Conservation (phyloP, 2,888 invertebrate species). For the Eristalinus sepulchralis region DNA sequence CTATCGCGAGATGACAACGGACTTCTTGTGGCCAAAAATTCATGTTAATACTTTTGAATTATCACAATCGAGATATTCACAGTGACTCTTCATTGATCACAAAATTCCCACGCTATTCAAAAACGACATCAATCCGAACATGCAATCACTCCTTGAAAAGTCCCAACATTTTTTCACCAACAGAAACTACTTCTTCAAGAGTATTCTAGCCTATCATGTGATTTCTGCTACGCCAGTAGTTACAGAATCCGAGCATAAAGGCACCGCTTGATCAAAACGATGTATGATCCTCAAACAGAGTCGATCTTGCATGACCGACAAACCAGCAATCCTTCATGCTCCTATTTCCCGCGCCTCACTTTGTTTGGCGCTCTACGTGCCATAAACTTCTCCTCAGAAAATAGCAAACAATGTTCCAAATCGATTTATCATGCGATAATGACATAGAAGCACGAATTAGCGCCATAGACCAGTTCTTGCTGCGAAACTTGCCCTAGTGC, state of each 20-base stretch:
- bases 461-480: no score
- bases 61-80: no score
- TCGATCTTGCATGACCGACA: background rate
- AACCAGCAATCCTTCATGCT: background rate
- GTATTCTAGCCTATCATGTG: background rate
- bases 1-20: no score
- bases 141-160: background rate
- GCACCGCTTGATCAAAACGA: background rate
- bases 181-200: background rate
- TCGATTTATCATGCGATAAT: slow-evolving; percentile 62
- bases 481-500: background rate
- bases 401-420: slow-evolving; percentile 17
- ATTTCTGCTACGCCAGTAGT: background rate
- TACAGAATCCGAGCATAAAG: background rate
- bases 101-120: background rate
- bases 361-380: background rate
- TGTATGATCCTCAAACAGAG: background rate
- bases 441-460: slow-evolving; percentile 49
- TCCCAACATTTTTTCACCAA: background rate
- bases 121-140: no score
- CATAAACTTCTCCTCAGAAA: background rate
- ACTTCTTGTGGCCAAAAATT: no score
- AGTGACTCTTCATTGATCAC: background rate
- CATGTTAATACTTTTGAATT: no score
- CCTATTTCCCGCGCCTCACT: background rate